A percentile compares a stretch with the other conserved stretches of the same genome.
These are phyloP conservation scores for Mesaphorura yosii DNA, from an alignment of 1,140 invertebrate genomes.

Conservation along the genomic window DNA sequence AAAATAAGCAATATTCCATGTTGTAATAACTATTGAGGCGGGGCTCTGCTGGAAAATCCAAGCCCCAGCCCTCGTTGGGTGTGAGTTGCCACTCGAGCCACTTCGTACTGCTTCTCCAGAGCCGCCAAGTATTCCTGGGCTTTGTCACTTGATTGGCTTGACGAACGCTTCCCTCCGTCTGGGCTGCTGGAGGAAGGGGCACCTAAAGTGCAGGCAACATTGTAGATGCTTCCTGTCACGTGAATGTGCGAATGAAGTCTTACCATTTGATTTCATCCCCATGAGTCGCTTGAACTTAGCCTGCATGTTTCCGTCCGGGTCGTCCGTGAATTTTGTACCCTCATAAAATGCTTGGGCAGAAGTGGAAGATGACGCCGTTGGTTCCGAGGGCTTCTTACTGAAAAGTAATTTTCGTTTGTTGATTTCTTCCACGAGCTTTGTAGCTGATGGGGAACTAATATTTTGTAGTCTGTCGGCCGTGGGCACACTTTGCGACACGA, in stretches of 20 bases:
- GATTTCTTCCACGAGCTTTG: constrained; percentile 74
- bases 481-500: too few relatives aligned
- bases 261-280: constrained; percentile 64
- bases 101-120: constrained; percentile 89
- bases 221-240: not conserved
- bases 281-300: constrained; percentile 92
- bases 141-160: not conserved
- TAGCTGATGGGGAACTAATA: constrained; percentile 34
- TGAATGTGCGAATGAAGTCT: not conserved
- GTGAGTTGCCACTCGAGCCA: constrained; percentile 81
- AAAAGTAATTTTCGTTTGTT: constrained; percentile 82
- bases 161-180: not conserved
- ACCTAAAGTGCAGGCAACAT: not conserved
- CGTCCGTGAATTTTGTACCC: constrained; percentile 69
- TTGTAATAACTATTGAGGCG: too few relatives aligned
- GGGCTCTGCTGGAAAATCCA: constrained; percentile 65
- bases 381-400: constrained; percentile 51
- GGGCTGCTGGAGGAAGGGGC: not conserved
- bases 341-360: constrained; percentile 54
- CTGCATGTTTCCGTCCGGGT: constrained; percentile 76
- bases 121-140: constrained; percentile 65
- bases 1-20: too few relatives aligned
- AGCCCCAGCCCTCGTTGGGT: constrained; percentile 84
- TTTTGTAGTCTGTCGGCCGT: too few relatives aligned
- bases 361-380: constrained; percentile 5